Base-by-base conservation (phyloP, 2,888 invertebrate genomes). In the Nebria salina region DNA sequence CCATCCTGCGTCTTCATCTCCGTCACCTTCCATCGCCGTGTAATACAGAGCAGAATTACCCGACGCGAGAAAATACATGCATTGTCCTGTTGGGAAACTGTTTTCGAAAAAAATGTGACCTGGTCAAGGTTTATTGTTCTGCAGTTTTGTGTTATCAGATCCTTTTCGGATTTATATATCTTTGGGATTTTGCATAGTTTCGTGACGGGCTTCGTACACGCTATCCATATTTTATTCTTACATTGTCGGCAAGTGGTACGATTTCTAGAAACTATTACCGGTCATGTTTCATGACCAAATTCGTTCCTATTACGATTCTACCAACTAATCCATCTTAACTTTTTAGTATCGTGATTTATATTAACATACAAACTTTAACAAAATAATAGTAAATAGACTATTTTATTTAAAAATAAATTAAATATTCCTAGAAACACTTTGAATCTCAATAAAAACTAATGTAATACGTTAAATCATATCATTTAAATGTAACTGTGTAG, bases 1-100 rank as follows among this genome's bases (percentile, higher is more conserved):
- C 90, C 92, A 92, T 82, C 91, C 91, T 76, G 89, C 85, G 80
- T 91, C 91, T 85, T 91, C 91, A 85, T 89, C 91, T 1, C 54
- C 54, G 85, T 91, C 91, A 81, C 90, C 87, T 84, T 91, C 91
- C 89, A 91, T 91, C 80, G 86, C 85, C 89, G 42, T 78, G 78
- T 78, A 78, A 64, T 54, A 75, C 41, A 65, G 20, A 8, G 41
- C 70, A 9, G 78, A 72, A 65, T 78, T 73, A 87, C 84, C 88
- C 87, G 86, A 88, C 87, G 84, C 54, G 11, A 13, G 34, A 26
- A 78, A 70, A 78, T 78, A 78, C 78, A 78, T 78, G 25, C 78
- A 78, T 78, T 76, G 34, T 43, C n/a, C 34, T 76, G 8, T 76
- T 26, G 1, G 54, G 25, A 11, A 43, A 64, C 41, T 5, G 11